Conservation (phyloP, 2,113 vertebrate species). For the Tyrannus savana region DNA sequence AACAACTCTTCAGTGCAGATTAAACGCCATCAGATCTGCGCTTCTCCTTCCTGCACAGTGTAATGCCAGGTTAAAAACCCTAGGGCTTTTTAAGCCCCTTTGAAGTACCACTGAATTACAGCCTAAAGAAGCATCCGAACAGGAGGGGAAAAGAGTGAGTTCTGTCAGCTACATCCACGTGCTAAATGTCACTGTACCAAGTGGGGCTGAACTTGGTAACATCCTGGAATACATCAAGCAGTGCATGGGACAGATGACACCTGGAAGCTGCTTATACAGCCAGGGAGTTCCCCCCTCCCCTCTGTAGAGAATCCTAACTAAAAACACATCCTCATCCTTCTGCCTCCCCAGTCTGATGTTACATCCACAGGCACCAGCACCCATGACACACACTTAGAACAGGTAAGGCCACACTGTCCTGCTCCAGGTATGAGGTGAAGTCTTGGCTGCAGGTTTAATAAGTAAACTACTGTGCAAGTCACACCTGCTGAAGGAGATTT, state of each 20-base stretch:
- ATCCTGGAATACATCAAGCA: background rate
- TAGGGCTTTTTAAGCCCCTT: background rate
- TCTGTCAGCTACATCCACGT: background rate
- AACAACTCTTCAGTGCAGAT: fast-evolving
- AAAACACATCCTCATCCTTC: background rate
- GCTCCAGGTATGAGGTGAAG: background rate
- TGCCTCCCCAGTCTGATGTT: fast-evolving
- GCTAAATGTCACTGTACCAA: background rate
- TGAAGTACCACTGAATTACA: background rate
- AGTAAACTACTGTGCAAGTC: background rate
- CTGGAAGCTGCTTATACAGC: fast-evolving
- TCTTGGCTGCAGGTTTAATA: background rate
- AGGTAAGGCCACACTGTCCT: background rate
- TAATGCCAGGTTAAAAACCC: background rate
- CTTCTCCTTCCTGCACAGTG: background rate
- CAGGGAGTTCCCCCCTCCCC: background rate
- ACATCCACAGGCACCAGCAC: background rate
- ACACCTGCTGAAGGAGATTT: background rate
- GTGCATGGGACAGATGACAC: fast-evolving
- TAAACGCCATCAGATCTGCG: background rate
- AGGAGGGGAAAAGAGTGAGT: background rate
- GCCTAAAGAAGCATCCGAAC: background rate
- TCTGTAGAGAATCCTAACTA: background rate
- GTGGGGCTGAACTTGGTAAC: background rate
- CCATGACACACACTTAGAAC: background rate